Evolutionary conservation across 37 sponge, comb jelly and placozoan species (phyloP), one percentile per base, ranked within the genome.

Genomic region (Beroe ovata): DNA sequence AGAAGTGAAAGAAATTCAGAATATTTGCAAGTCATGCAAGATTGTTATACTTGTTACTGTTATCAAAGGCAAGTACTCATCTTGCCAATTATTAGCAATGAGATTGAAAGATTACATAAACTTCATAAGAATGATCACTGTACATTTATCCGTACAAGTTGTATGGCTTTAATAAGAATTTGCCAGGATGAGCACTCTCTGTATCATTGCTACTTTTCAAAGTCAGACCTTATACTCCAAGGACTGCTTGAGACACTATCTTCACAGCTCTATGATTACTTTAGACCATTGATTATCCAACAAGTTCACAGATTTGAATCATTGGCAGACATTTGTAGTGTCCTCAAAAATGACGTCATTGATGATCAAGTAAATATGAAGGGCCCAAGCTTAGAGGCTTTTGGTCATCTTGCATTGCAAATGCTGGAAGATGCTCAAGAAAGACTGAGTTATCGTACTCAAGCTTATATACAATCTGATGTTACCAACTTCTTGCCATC

Each of bases 371-470:
- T 90, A 0, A 72, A 89, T 59, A 2, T 35, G 0, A 71, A 91
- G 18, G 97, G 91, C 0, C 90, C 89, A 0, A 93, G 95, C 91
- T 90, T 99, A 60, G 88, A 71, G 0, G 92, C 91, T 14, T 95
- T 94, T 92, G 93, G 94, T 39, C 39, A 60, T n/a, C 72, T 99
- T 32, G 93, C 93, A 30, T 90, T 90, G 38, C 93, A 92, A 38
- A 64, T 99, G 72, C 89, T 99, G 39, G 93, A 95, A 39, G 99
- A 99, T 91, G 90, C 94, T n/a, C 99, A 98, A 60, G 94, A 98
- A 90, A 91, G 99, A 30, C 90, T 98, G 16, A 93, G 94, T 23
- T 98, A 95, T 88, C 89, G 94, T 60, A 95, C 99, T 59, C 99
- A 97, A 91, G 94, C 88, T 29, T 97, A 90, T 90, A 95, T 97